Evolutionary conservation across 1,140 invertebrate species (phyloP), one percentile per base, ranked within the genome.

Genomic region (Panonychus citri): DNA sequence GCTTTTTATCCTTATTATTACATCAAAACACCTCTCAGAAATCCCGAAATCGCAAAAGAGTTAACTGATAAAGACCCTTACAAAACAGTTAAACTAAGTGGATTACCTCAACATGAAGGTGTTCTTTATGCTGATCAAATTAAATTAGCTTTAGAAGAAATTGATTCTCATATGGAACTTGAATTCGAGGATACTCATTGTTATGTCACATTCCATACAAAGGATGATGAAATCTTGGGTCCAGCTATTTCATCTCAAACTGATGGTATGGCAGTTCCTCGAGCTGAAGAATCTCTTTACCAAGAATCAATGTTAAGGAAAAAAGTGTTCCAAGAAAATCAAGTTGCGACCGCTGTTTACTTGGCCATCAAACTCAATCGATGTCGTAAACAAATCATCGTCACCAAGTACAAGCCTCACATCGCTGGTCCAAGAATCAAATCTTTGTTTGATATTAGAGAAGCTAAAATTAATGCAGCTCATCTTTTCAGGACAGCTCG

Each of bases 1-100:
- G 83, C 84, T 21, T 93, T 94, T 69, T 94, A 91, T 72, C 90
- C 89, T 0, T 80, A 91, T 67, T 93, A 85, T 66, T 94, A 85
- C 69, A 63, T 80, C 13, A 76, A 78, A 37, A 70, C 67, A 1
- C 61, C 69, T 28, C 69, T 76, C 40, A 73, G 78, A 56, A 80
- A 85, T 63, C 67, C 71, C 0, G 69, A 76, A 1, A 74, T 79
- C 0, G 70, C 78, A 0, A 77, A 77, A 56, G 64, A 67, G 0
- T 66, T 90, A 0, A 74, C 71, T 25, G 81, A 82, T 1, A 67
- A 78, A 17, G 77, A 90, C 70, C 84, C 85, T 0, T 73, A 72
- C 34, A 77, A 72, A 26, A 85, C 86, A 0, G 81, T 93, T 1
- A 80, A 59, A 50, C n/a, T 64, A 17, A 15, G 51, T 70, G 75